These are phyloP conservation scores for Caenorhabditis japonica DNA, from an alignment of 2,888 invertebrate genomes.

Conservation along the genomic window DNA sequence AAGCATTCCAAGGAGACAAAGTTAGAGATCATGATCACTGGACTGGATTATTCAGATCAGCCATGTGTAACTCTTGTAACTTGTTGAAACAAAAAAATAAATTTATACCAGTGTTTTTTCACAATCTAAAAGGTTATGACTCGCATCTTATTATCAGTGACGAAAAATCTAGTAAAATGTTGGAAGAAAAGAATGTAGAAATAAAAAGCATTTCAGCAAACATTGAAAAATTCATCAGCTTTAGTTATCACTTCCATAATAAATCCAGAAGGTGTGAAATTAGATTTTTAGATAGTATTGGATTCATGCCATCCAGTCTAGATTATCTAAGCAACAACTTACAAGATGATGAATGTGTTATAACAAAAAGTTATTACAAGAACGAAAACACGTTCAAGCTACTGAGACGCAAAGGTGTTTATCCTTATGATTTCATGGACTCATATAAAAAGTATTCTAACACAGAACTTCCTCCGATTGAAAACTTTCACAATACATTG, in stretches of 20 bases:
- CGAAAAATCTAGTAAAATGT: conserved; percentile 29
- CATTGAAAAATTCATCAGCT: conserved; percentile 59
- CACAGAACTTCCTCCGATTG: conserved; percentile 59
- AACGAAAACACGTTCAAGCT: no score
- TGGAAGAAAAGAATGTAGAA: conserved; percentile 35
- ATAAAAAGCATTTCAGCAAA: conserved; percentile 54
- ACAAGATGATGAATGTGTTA: conserved; percentile 31
- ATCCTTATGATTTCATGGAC: conserved; percentile 75
- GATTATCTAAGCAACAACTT: conserved; percentile 61
- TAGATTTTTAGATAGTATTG: conserved; percentile 66
- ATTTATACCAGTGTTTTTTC: conserved; percentile 61
- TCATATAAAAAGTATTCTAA: conserved; percentile 65
- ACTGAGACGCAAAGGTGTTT: conserved; percentile 67
- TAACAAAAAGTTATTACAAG: conserved; percentile 50
- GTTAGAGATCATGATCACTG: conserved; percentile 55
- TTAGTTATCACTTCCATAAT: conserved; percentile 48
- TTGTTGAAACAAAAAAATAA: conserved; percentile 52
- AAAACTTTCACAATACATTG: conserved; percentile 57
- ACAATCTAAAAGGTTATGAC: conserved; percentile 63
- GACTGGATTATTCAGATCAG: conserved; percentile 51
- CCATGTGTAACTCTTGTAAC: conserved; percentile 51
- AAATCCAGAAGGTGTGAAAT: not conserved
- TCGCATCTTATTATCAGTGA: conserved; percentile 56
- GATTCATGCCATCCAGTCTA: conserved; percentile 45
- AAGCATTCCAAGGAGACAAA: no score